Conservation (phyloP, 2,797 vertebrate species). For the Carcharodon carcharias region DNA sequence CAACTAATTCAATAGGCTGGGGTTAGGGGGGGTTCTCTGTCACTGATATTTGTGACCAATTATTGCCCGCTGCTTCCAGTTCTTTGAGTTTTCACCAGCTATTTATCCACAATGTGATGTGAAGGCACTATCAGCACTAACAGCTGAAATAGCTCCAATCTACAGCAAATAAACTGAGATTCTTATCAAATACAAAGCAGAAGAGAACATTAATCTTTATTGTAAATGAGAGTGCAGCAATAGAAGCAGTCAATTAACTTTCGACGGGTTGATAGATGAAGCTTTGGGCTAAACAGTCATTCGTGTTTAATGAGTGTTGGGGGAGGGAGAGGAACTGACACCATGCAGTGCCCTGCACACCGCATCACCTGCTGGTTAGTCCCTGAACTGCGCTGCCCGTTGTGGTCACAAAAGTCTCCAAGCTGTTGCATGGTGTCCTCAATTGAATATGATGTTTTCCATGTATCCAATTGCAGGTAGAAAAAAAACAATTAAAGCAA, state of each 20-base stretch:
- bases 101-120: neutral
- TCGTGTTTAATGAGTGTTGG: conserved; percentile 7
- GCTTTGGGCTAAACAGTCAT: neutral
- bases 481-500: neutral
- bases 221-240: neutral
- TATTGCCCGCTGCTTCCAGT: neutral
- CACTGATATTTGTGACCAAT: neutral
- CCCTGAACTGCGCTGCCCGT: neutral
- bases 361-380: neutral
- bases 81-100: neutral
- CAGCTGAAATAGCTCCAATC: neutral
- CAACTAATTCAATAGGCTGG: neutral
- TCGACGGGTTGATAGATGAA: conserved; percentile 10
- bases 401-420: neutral
- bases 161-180: neutral
- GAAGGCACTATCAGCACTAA: neutral
- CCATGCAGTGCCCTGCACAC: neutral
- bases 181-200: conserved; percentile 4
- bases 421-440: neutral
- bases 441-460: neutral
- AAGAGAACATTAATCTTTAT: conserved; percentile 26
- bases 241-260: conserved; percentile 27
- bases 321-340: neutral
- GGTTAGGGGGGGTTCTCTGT: neutral
- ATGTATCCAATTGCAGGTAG: neutral